Conservation (phyloP, 2,888 invertebrate genomes). For the Cerastis leucographa region DNA sequence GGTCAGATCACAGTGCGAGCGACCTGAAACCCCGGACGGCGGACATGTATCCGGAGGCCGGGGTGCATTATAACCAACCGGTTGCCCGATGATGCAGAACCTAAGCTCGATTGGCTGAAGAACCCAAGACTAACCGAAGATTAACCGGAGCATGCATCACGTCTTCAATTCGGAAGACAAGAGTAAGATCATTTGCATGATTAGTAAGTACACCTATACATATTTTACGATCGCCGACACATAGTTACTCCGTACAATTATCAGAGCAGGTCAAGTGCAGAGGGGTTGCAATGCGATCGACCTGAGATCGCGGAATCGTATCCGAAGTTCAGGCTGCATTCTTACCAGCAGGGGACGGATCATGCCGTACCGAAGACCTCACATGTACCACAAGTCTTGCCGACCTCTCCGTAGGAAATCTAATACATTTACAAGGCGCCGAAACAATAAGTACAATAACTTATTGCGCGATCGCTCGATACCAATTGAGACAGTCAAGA, state of each 20-base stretch:
- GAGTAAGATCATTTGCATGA: background rate
- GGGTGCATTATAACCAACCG: background rate
- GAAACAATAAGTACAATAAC: too few species aligned
- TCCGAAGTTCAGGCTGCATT: too few species aligned
- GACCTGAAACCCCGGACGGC: background rate
- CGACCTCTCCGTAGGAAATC: too few species aligned
- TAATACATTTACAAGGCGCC: too few species aligned
- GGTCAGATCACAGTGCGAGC: background rate
- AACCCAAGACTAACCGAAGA: background rate
- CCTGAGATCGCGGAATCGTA: background rate
- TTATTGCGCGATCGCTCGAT: too few species aligned
- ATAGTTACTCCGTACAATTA: constrained; percentile 6
- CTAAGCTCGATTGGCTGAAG: too few species aligned
- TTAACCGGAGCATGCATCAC: background rate
- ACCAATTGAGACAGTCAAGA: background rate
- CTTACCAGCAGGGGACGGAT: too few species aligned
- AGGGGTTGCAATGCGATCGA: background rate
- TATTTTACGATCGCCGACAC: background rate
- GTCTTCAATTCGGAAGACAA: background rate
- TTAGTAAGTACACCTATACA: background rate
- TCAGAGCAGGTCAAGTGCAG: background rate
- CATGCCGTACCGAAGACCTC: too few species aligned
- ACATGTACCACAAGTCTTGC: too few species aligned
- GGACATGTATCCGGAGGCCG: background rate
- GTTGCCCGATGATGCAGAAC: background rate